Conservation (phyloP, 1,140 invertebrate genomes). For the Oryctes rhinoceros region DNA sequence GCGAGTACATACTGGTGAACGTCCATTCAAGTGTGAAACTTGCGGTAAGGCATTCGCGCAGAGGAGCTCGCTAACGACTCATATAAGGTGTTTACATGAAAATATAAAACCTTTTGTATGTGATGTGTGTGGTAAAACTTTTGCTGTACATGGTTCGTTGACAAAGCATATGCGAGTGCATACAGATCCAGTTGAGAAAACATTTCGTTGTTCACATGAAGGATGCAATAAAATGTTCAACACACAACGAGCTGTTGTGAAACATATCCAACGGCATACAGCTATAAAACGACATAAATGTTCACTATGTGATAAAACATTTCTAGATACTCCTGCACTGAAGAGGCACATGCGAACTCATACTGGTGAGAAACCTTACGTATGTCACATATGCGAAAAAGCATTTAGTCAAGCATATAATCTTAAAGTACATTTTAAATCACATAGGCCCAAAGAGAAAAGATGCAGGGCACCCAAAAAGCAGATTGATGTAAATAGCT, state of each 20-base stretch:
- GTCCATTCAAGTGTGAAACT: constrained; percentile 30
- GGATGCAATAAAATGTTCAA: constrained; percentile 30
- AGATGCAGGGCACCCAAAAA: background rate
- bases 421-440: constrained; percentile 28
- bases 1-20: constrained; percentile 26
- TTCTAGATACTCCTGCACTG: constrained; percentile 54
- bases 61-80: background rate
- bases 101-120: constrained; percentile 2
- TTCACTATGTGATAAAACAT: constrained; percentile 60
- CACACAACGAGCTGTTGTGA: background rate
- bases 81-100: constrained; percentile 16
- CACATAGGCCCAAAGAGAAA: background rate
- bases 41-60: constrained; percentile 25
- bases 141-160: background rate
- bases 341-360: constrained; percentile 57
- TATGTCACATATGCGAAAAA: constrained; percentile 35
- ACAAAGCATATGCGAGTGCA: constrained; percentile 27
- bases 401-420: constrained; percentile 33
- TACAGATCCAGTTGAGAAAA: background rate
- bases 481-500: too few relatives aligned
- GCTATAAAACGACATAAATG: constrained; percentile 61
- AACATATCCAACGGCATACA: constrained; percentile 60
- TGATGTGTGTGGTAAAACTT: constrained; percentile 38
- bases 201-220: background rate
- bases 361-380: constrained; percentile 56